Base-by-base conservation (phyloP, 2,797 vertebrate genomes). In the Esox lucius region DNA sequence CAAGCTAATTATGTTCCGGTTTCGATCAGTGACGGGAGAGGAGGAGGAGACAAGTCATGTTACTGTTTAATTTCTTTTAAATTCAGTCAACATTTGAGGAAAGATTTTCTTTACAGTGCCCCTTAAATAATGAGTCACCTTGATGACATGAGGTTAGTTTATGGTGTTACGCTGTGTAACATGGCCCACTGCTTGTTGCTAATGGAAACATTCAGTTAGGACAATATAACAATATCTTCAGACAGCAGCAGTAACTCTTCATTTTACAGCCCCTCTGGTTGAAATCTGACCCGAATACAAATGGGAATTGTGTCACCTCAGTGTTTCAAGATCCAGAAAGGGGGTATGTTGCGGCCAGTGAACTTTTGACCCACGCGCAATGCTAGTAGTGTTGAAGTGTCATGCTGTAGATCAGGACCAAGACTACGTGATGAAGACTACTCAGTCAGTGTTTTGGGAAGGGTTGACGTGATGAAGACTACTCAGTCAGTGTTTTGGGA, bases 351-450 rank as follows among this genome's bases (percentile, higher is more conserved):
- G 42, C 28, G 77, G 81, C 68, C 67, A 19, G 19, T 71, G 77
- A 80, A 79, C 72, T 70, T 61, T 2, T 78, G 81, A 78, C 78
- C 80, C 69, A 33, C 68, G 62, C 35, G 12, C 48, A 61, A 39
- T 35, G 39, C n/a, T 17, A 17, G 65, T 48, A 26, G 72, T 78
- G 64, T 31, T 61, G 67, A 49, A 42, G 67, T 49, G 26, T 0
- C 17, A 26, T 64, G 56, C 42, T 16, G 5, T 31, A 51, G 70
- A 71, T 48, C 66, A 68, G 56, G 68, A 62, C 26, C 19, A 5
- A 35, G 61, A n/a, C n/a, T n/a, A 42, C 9, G 5, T 13, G 51
- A 35, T 49, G 72, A 79, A 48, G 35, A 28, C 24, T 35, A 17
- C 22, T 73, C 67, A 70, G 68, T 80, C 78, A 51, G 59, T 22